Evolutionary conservation across 2,888 invertebrate species (phyloP), one percentile per base, ranked within the genome.

Genomic region (Chrysomela aeneicollis): DNA sequence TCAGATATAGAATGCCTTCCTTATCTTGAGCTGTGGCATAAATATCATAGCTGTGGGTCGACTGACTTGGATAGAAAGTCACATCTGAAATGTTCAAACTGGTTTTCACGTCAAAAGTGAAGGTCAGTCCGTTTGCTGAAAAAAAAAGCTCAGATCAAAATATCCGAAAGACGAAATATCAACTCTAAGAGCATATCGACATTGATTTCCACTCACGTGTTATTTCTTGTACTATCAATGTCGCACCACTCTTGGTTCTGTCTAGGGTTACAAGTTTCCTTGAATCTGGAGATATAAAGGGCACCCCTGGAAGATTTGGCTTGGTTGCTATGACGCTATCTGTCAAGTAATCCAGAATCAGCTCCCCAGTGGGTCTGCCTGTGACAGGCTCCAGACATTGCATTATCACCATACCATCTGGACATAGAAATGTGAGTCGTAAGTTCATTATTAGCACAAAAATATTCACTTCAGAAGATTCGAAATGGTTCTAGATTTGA

Each of bases 61-160:
- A 87, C 76, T 88, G 87, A 50, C 91, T 90, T 0, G 91, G 89
- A 80, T 89, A 90, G 79, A 91, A 92, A 3, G 90, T 87, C 59
- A 90, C 86, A 75, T 89, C 90, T 73, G 90, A 90, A 71, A 92
- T 87, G 78, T 89, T 89, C 66, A 91, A 81, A 5, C 89, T 90
- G 8, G 92, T 91, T 80, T 90, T 90, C 60, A 92, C 91, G 74
- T 92, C 91, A 79, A 91, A 92, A 32, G 87, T 84, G 76, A 91
- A 90, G 72, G 86, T 85, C 64, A 92, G 81, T 53, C 91, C 91
- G 71, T 82, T 84, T 50, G 86, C 89, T 89, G 78, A 1, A 82
- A 82, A 64, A 53, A 64, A 15, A 54, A n/a, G n/a, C n/a, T n/a
- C n/a, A n/a, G n/a, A n/a, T n/a, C n/a, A n/a, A n/a, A n/a, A n/a